These are phyloP conservation scores for Simalia tracyae DNA, from an alignment of 2,797 vertebrate genomes.

Conservation along the genomic window DNA sequence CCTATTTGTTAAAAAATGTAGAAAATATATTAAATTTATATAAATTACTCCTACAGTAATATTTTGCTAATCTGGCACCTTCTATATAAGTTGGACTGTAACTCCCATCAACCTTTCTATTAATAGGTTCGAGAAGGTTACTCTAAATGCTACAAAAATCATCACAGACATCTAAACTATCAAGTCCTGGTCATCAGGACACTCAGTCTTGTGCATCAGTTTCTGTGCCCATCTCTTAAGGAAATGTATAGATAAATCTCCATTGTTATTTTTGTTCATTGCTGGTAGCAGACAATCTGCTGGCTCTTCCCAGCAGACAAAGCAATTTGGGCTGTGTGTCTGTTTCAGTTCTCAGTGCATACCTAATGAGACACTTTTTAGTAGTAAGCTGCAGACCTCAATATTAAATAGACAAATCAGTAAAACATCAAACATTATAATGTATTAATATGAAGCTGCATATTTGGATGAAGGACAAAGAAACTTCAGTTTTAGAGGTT, in stretches of 20 bases:
- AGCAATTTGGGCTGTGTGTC: background rate
- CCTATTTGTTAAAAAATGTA: conserved; percentile 12
- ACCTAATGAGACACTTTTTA: background rate
- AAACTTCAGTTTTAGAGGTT: background rate
- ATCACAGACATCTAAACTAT: background rate
- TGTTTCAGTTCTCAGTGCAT: background rate
- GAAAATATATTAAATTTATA: background rate
- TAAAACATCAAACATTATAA: background rate
- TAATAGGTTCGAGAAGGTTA: background rate
- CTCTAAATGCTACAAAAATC: background rate
- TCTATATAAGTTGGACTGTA: background rate
- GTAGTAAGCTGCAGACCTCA: background rate
- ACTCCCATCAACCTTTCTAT: background rate
- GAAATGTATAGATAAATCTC: background rate
- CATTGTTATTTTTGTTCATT: background rate
- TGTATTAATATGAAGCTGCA: background rate
- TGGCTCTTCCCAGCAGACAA: background rate
- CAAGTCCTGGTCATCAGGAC: background rate
- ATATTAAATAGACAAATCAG: background rate
- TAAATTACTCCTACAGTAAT: background rate
- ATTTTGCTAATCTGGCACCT: background rate
- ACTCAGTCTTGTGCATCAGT: background rate
- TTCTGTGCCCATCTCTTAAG: background rate
- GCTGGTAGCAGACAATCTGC: background rate
- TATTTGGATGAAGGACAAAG: background rate